Evolutionary conservation across 2,888 invertebrate species (phyloP).

Genomic region (Schizaphis graminum): DNA sequence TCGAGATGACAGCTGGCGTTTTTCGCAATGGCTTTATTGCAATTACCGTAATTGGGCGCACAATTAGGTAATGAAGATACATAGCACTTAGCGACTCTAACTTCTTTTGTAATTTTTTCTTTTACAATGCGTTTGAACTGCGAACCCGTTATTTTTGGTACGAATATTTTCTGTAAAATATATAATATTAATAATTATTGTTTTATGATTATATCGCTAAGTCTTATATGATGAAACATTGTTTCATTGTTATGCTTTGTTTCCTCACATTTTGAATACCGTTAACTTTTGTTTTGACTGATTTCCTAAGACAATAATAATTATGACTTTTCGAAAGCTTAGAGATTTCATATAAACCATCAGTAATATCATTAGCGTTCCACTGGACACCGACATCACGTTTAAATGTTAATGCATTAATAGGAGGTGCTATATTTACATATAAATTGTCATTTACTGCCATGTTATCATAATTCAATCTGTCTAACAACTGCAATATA

Average conservation of each 20-base stretch:
- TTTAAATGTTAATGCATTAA: not conserved
- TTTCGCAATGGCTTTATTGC: too few relatives aligned
- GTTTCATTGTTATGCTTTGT: not conserved
- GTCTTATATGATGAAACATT: not conserved
- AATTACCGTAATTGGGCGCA: not conserved
- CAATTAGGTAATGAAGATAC: not conserved
- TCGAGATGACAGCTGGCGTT: not conserved
- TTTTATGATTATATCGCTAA: not conserved
- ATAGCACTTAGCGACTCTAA: constrained; percentile 35
- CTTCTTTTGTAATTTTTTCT: constrained; percentile 38
- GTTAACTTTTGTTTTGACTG: not conserved
- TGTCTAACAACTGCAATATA: not conserved
- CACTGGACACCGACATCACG: constrained; percentile 5
- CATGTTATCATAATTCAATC: not conserved
- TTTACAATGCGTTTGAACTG: not conserved
- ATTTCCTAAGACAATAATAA: not conserved
- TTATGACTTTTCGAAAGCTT: not conserved
- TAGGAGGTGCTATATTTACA: not conserved
- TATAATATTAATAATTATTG: not conserved
- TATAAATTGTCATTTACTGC: not conserved
- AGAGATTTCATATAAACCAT: not conserved
- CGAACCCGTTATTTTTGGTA: not conserved
- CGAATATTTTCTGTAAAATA: not conserved
- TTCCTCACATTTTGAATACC: not conserved
- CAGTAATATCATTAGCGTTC: not conserved